phyloP scores from a whole-genome alignment of 2,888 invertebrate genomes.

The Galeopsomyia nigrocyanea region DNA sequence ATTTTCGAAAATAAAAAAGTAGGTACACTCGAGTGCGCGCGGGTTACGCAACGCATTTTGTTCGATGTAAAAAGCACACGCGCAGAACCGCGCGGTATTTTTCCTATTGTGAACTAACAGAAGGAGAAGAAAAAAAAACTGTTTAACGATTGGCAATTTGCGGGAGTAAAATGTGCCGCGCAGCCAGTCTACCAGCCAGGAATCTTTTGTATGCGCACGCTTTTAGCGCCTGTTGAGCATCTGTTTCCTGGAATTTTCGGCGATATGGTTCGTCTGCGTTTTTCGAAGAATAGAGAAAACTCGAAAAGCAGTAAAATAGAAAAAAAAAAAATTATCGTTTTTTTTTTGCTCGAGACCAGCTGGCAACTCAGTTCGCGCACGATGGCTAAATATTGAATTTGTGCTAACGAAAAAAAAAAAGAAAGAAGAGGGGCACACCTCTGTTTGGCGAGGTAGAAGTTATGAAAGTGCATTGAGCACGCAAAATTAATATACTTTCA shows the following conservation, averaged over 20 bases:
- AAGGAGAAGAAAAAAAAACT: neutral
- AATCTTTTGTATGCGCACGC: slow-evolving; percentile 4
- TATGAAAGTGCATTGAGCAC: too few species aligned
- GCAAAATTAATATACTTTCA: too few species aligned
- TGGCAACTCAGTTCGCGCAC: neutral
- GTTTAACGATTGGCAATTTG: slow-evolving; percentile 27
- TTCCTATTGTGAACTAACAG: too few species aligned
- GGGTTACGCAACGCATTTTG: too few species aligned
- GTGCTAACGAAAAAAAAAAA: neutral
- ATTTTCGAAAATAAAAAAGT: too few species aligned
- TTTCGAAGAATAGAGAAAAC: neutral
- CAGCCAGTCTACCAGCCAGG: too few species aligned
- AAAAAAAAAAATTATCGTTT: neutral
- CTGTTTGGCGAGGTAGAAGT: too few species aligned
- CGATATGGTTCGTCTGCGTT: neutral
- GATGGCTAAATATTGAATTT: neutral
- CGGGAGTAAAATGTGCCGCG: slow-evolving; percentile 11
- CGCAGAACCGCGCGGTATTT: too few species aligned
- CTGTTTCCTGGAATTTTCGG: slow-evolving; percentile 19
- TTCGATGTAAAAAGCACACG: too few species aligned
- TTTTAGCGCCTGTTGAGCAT: slow-evolving; percentile 4
- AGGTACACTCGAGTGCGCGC: too few species aligned
- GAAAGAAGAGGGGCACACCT: too few species aligned
- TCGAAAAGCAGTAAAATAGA: neutral
- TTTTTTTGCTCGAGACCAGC: neutral